These are phyloP conservation scores for Berghia stephanieae DNA, from an alignment of 1,140 invertebrate genomes.

Conservation along the genomic window DNA sequence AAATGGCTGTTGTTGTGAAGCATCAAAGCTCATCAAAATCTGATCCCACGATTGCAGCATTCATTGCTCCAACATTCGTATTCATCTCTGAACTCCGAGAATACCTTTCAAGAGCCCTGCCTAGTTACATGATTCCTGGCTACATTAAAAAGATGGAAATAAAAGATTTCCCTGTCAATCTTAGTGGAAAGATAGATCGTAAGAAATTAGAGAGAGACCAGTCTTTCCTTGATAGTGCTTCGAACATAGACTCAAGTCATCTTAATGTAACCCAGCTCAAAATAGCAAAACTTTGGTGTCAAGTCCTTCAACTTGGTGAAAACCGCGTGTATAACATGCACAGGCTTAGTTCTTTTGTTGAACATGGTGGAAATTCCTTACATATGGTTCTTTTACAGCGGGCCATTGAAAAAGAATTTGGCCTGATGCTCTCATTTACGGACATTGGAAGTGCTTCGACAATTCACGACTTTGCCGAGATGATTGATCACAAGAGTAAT, in stretches of 20 bases:
- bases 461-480: constrained; percentile 47
- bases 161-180: constrained; percentile 42
- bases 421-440: constrained; percentile 41
- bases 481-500: constrained; percentile 40
- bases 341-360: constrained; percentile 44
- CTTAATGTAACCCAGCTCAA: constrained; percentile 44
- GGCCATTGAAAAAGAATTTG: constrained; percentile 39
- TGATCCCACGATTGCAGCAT: constrained; percentile 43
- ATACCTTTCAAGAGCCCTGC: constrained; percentile 43
- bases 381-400: constrained; percentile 46
- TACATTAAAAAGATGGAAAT: constrained; percentile 44
- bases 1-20: constrained; percentile 45
- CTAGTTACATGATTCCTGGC: constrained; percentile 49
- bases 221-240: constrained; percentile 38
- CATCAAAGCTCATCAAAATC: constrained; percentile 37
- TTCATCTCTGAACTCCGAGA: constrained; percentile 44
- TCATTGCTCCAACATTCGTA: constrained; percentile 44
- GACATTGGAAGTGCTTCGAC: constrained; percentile 48
- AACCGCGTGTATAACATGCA: constrained; percentile 37
- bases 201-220: constrained; percentile 43
- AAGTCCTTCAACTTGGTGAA: constrained; percentile 39
- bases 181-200: constrained; percentile 50
- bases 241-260: constrained; percentile 36
- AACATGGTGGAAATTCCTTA: constrained; percentile 47
- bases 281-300: constrained; percentile 44